phyloP scores from a whole-genome alignment of 2,888 invertebrate species.

The Tachystola acroxantha region DNA sequence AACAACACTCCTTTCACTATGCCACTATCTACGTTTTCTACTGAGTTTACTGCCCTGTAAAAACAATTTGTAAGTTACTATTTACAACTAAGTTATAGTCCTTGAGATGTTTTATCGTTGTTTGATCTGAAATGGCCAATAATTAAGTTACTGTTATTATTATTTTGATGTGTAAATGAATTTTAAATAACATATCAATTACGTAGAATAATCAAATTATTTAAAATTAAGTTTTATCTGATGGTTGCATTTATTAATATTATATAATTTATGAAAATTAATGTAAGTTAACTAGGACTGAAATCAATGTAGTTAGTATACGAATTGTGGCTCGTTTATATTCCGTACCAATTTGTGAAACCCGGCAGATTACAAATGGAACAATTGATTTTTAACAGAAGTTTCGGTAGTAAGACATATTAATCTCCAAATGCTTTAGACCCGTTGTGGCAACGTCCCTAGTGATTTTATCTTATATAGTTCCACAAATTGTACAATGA shows the following conservation, averaged over 20 bases:
- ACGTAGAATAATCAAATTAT: slow-evolving; percentile 18
- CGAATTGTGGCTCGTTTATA: slow-evolving; percentile 16
- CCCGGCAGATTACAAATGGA: too few species aligned
- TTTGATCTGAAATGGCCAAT: background rate
- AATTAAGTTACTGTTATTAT: too few species aligned
- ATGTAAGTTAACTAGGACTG: slow-evolving; percentile 17
- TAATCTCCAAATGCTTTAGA: background rate
- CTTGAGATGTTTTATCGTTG: background rate
- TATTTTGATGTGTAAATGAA: slow-evolving; percentile 7
- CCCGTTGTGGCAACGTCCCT: background rate
- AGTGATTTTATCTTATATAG: slow-evolving; percentile 5
- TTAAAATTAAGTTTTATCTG: slow-evolving; percentile 12
- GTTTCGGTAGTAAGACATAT: background rate
- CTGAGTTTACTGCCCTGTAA: slow-evolving; percentile 69
- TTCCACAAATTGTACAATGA: slow-evolving; percentile 23
- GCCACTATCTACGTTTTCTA: slow-evolving; percentile 63
- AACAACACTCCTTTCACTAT: slow-evolving; percentile 38
- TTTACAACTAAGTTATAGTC: slow-evolving; percentile 2
- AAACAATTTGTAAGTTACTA: slow-evolving; percentile 3
- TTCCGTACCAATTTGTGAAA: slow-evolving; percentile 10
- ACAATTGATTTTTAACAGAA: background rate
- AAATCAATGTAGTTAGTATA: slow-evolving; percentile 20
- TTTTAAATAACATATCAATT: slow-evolving; percentile 40
- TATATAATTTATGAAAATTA: slow-evolving; percentile 9
- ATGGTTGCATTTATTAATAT: slow-evolving; percentile 12